Conservation (phyloP, 2,888 invertebrate genomes). For the Melanargia galathea region DNA sequence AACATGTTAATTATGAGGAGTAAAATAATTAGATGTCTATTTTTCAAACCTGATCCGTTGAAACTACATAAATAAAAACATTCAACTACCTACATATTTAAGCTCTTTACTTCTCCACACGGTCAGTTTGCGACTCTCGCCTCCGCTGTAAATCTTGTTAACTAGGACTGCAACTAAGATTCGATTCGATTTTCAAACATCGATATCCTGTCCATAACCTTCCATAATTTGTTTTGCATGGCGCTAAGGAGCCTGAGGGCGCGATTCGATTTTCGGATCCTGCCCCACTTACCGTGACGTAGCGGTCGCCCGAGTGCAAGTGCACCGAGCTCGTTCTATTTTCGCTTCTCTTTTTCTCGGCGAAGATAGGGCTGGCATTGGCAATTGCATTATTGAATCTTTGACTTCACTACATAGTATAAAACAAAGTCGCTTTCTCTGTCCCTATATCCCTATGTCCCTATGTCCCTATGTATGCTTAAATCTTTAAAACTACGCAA, state of each 20-base stretch:
- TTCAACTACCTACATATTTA: no score
- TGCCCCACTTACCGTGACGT: conserved; percentile 17
- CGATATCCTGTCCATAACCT: conserved; percentile 14
- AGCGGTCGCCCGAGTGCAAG: conserved; percentile 39
- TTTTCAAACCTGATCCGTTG: no score
- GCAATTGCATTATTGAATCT: background rate
- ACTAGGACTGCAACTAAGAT: background rate
- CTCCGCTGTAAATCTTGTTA: background rate
- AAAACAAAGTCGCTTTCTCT: no score
- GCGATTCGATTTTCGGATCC: conserved; percentile 27
- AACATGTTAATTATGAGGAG: no score
- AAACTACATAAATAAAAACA: no score
- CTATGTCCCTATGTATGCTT: no score
- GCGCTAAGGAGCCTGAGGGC: background rate
- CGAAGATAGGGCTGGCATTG: conserved; percentile 29
- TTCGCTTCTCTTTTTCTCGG: conserved; percentile 30
- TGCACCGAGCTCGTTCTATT: conserved; percentile 38
- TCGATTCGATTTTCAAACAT: background rate
- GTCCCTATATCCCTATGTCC: no score
- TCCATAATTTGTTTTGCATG: conserved; percentile 21
- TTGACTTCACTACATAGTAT: no score
- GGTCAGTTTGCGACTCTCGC: no score
- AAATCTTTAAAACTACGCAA: no score
- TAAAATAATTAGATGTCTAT: no score
- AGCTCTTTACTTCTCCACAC: no score